Conservation (phyloP, 2,888 invertebrate genomes). For the Baronia brevicornis region DNA sequence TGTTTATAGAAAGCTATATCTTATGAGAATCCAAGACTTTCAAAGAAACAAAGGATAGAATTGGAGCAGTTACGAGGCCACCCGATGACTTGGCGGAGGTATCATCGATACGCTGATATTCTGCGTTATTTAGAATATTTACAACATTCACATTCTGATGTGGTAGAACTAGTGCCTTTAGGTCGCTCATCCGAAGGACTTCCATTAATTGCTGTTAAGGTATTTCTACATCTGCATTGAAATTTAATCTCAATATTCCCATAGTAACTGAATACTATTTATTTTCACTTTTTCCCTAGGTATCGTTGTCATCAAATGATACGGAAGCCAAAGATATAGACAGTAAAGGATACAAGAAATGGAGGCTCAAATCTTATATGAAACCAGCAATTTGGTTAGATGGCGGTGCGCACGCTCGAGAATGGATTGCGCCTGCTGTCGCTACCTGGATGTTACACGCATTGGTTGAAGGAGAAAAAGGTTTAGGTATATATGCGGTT, state of each 20-base stretch:
- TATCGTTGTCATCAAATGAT: conserved; percentile 51
- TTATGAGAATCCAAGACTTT: conserved; percentile 79
- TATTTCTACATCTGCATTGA: conserved; percentile 33
- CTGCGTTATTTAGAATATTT: conserved; percentile 80
- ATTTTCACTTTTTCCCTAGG: conserved; percentile 27
- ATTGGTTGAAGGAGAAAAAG: conserved; percentile 78
- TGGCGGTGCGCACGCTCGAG: conserved; percentile 83
- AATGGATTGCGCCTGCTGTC: conserved; percentile 88
- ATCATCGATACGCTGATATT: conserved; percentile 83
- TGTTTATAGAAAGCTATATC: conserved; percentile 77
- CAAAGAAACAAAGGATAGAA: conserved; percentile 76
- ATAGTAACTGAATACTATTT: neutral
- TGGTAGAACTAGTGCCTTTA: conserved; percentile 81
- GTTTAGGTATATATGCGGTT: conserved; percentile 50
- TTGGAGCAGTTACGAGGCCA: conserved; percentile 75
- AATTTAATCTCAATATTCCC: neutral
- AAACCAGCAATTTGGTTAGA: conserved; percentile 89
- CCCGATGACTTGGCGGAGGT: conserved; percentile 82
- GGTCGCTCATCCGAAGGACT: conserved; percentile 84
- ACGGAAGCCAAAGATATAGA: conserved; percentile 28
- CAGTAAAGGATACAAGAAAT: conserved; percentile 49
- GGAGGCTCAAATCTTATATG: conserved; percentile 58
- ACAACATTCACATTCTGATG: conserved; percentile 77
- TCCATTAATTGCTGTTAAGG: conserved; percentile 81
- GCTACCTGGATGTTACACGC: conserved; percentile 83